phyloP scores from a whole-genome alignment of 2,888 invertebrate genomes.

The Suillia variegata region DNA sequence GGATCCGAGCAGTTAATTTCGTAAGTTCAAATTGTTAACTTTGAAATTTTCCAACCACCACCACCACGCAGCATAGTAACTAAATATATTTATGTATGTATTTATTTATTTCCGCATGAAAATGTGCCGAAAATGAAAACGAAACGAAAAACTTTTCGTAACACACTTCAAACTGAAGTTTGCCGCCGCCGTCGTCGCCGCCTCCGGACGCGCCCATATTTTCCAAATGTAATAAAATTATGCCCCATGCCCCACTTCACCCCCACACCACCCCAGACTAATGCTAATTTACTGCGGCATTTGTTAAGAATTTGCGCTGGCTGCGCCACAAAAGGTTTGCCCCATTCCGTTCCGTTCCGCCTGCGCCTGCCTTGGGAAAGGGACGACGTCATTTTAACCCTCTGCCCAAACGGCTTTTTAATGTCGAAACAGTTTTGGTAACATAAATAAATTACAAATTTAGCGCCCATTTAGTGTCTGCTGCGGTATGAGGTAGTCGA shows the following conservation, averaged over 20 bases:
- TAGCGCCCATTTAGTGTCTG: slow-evolving; percentile 29
- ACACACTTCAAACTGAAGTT: neutral
- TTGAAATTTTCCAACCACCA: neutral
- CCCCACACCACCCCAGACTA: slow-evolving; percentile 42
- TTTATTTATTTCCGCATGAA: too few relatives aligned
- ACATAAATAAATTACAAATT: slow-evolving; percentile 42
- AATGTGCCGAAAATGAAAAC: neutral
- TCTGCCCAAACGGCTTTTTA: slow-evolving; percentile 26
- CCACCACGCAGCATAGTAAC: neutral
- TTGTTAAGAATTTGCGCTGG: slow-evolving; percentile 25
- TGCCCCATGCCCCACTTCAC: too few relatives aligned
- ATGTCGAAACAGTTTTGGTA: slow-evolving; percentile 22
- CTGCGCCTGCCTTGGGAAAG: neutral
- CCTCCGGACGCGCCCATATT: neutral
- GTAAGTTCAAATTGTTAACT: neutral
- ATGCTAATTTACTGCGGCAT: slow-evolving; percentile 48
- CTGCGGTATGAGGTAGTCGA: slow-evolving; percentile 9
- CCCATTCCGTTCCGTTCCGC: too few relatives aligned
- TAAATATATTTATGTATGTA: too few relatives aligned
- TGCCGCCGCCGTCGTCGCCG: too few relatives aligned
- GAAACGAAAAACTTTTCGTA: neutral
- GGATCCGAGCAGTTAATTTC: too few relatives aligned
- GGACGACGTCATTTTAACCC: neutral
- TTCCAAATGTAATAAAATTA: slow-evolving; percentile 38
- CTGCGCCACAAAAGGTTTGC: neutral